Conservation (phyloP, 1,140 invertebrate genomes). For the Brachionus manjavacas region DNA sequence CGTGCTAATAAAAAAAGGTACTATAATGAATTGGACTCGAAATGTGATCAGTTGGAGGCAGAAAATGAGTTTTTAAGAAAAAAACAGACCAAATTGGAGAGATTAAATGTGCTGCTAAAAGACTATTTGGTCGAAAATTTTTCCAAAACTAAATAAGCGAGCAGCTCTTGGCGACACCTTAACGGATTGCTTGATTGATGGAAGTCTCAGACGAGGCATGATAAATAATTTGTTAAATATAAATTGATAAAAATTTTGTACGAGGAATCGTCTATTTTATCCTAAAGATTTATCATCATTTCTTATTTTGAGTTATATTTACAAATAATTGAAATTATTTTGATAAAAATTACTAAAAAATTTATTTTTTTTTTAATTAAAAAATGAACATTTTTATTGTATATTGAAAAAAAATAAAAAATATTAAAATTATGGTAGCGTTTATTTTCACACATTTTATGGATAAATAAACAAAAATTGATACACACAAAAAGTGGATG, state of each 20-base stretch:
- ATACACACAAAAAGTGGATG: too few relatives aligned
- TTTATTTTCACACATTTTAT: too few relatives aligned
- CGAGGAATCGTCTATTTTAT: neutral
- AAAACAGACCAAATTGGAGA: conserved; percentile 50
- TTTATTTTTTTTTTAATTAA: neutral
- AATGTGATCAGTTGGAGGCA: conserved; percentile 47
- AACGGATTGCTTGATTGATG: neutral
- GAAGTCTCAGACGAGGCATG: neutral
- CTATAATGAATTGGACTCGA: conserved; percentile 50
- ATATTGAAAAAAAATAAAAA: too few relatives aligned
- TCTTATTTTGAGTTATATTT: neutral
- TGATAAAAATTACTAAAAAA: neutral
- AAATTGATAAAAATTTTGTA: neutral
- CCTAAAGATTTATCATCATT: neutral
- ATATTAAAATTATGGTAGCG: too few relatives aligned
- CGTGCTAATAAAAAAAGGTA: conserved; percentile 52
- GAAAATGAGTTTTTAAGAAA: conserved; percentile 48
- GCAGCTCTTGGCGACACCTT: neutral
- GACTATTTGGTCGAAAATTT: conserved; percentile 49
- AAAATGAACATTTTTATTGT: too few relatives aligned
- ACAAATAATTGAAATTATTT: neutral
- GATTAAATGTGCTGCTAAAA: conserved; percentile 51
- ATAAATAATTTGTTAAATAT: neutral
- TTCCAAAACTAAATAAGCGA: conserved; percentile 45
- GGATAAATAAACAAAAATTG: too few relatives aligned